Evolutionary conservation across 2,888 invertebrate species (phyloP).

Genomic region (Amiota minor): DNA sequence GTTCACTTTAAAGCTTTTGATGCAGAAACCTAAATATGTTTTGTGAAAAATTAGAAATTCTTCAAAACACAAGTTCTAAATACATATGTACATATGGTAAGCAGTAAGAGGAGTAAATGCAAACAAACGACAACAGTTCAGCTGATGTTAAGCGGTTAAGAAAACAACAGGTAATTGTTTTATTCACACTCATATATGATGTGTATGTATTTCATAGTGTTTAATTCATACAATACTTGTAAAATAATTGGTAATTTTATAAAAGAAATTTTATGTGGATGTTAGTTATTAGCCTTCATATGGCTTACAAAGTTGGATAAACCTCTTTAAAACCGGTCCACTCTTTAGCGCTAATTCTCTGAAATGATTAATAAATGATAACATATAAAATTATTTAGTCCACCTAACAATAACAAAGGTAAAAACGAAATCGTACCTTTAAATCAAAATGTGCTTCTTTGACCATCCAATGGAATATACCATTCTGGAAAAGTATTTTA

Average conservation of each 20-base stretch:
- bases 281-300: background rate
- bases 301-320: slow-evolving; percentile 35
- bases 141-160: too few species aligned
- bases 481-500: slow-evolving; percentile 18
- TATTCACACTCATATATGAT: too few species aligned
- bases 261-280: too few species aligned
- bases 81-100: background rate
- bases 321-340: slow-evolving; percentile 47
- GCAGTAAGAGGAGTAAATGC: background rate
- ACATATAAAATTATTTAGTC: background rate
- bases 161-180: too few species aligned
- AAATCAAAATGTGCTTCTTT: slow-evolving; percentile 50
- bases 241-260: too few species aligned
- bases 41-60: background rate
- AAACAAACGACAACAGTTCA: background rate
- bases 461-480: slow-evolving; percentile 52
- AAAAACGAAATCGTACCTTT: slow-evolving; percentile 43
- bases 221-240: too few species aligned
- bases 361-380: slow-evolving; percentile 27
- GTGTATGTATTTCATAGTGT: too few species aligned
- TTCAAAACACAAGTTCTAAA: background rate
- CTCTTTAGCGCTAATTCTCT: slow-evolving; percentile 51
- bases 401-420: background rate
- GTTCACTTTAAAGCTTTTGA: slow-evolving; percentile 81
- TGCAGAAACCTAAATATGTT: slow-evolving; percentile 79